Conservation (phyloP, 2,113 vertebrate species). For the Dasyprocta punctata region DNA sequence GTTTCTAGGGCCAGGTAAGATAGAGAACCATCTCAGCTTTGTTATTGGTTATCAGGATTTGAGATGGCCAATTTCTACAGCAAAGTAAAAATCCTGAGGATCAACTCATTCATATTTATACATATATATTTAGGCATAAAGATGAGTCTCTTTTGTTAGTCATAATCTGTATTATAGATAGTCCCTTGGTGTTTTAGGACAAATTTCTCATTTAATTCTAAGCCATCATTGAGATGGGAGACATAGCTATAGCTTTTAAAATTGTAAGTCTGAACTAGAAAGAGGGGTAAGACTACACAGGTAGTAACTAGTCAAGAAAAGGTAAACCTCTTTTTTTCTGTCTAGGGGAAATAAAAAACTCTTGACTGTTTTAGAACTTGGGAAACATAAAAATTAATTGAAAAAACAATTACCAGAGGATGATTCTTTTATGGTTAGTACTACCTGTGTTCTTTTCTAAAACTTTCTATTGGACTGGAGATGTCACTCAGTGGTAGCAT, state of each 20-base stretch:
- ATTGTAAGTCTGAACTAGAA: slow-evolving; percentile 39
- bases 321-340: background rate
- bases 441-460: background rate
- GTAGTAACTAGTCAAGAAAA: background rate
- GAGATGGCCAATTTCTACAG: slow-evolving; percentile 1
- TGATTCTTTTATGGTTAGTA: slow-evolving; percentile 20
- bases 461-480: background rate
- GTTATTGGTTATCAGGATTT: background rate
- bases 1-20: slow-evolving; percentile 90
- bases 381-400: background rate
- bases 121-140: background rate
- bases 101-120: background rate
- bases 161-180: background rate
- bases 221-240: background rate
- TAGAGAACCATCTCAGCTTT: background rate
- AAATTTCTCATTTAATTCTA: slow-evolving; percentile 38
- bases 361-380: background rate
- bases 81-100: background rate
- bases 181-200: slow-evolving; percentile 15
- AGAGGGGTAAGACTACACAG: background rate
- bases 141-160: slow-evolving; percentile 7
- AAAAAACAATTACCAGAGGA: background rate
- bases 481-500: background rate
- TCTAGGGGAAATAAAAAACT: background rate
- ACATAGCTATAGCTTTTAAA: slow-evolving; percentile 5